A percentile compares a stretch with the other conserved stretches of the same genome.
Conservation (phyloP, 2,113 vertebrate genomes). For the Glaucomys volans region DNA sequence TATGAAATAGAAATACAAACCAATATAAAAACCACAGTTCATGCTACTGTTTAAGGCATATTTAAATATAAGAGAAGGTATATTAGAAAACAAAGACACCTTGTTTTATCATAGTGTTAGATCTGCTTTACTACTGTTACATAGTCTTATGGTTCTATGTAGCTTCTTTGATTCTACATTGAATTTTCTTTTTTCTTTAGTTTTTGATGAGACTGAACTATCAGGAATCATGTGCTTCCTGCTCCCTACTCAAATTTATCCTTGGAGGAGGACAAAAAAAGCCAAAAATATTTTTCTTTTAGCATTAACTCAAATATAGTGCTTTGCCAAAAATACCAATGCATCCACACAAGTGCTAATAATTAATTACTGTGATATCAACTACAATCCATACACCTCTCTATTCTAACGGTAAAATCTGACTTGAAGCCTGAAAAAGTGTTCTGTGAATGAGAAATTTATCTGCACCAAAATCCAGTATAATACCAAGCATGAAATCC, state of each 20-base stretch:
- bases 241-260: background rate
- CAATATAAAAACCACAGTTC: background rate
- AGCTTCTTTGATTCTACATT: background rate
- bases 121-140: background rate
- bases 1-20: conserved; percentile 7
- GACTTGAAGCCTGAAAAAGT: conserved; percentile 46
- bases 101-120: background rate
- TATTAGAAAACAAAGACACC: background rate
- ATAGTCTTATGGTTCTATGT: background rate
- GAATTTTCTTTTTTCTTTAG: background rate
- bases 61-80: background rate
- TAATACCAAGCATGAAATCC: conserved; percentile 71
- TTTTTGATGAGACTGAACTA: background rate
- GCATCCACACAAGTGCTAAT: background rate
- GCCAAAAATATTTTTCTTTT: background rate
- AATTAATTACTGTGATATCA: background rate
- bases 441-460: conserved; percentile 64
- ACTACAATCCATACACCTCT: background rate
- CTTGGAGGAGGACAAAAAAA: background rate
- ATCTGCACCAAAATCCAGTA: conserved; percentile 70
- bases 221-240: background rate
- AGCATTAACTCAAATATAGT: conserved; percentile 18
- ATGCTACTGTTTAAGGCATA: background rate
- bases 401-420: background rate
- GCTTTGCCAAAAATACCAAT: background rate